A percentile compares a stretch with the other conserved stretches of the same genome.
These are phyloP conservation scores for Pyralis farinalis DNA, from an alignment of 2,888 invertebrate species.

Conservation along the genomic window DNA sequence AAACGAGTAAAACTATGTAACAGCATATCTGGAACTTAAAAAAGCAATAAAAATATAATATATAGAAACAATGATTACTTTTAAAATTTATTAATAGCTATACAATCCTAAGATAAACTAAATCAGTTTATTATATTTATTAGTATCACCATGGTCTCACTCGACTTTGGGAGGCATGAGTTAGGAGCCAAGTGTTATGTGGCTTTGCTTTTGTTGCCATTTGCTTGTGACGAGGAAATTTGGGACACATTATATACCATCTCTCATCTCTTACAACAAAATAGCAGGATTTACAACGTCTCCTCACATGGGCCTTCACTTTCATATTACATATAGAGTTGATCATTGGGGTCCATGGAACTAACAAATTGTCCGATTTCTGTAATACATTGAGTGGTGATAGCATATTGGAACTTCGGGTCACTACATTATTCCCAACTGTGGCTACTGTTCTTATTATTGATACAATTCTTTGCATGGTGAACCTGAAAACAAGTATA, in stretches of 20 bases:
- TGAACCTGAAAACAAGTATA: neutral
- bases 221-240: constrained; percentile 91
- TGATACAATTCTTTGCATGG: constrained; percentile 49
- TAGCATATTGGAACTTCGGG: constrained; percentile 21
- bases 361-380: constrained; percentile 31
- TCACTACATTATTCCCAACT: constrained; percentile 23
- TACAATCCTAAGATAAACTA: no score
- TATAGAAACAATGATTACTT: no score
- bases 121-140: no score
- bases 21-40: no score
- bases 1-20: no score
- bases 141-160: constrained; percentile 62
- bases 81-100: no score
- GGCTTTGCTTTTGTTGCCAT: constrained; percentile 85
- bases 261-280: constrained; percentile 85
- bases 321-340: constrained; percentile 78
- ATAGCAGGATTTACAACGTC: constrained; percentile 91
- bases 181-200: constrained; percentile 87
- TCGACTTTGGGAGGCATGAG: constrained; percentile 86
- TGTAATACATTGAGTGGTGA: constrained; percentile 7
- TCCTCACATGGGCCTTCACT: constrained; percentile 83
- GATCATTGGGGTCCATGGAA: constrained; percentile 39
- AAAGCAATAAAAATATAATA: no score
- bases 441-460: constrained; percentile 34
- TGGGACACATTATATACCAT: constrained; percentile 87